Evolutionary conservation across 2,888 invertebrate genomes (phyloP).

Genomic region (Eupithecia subumbrata): DNA sequence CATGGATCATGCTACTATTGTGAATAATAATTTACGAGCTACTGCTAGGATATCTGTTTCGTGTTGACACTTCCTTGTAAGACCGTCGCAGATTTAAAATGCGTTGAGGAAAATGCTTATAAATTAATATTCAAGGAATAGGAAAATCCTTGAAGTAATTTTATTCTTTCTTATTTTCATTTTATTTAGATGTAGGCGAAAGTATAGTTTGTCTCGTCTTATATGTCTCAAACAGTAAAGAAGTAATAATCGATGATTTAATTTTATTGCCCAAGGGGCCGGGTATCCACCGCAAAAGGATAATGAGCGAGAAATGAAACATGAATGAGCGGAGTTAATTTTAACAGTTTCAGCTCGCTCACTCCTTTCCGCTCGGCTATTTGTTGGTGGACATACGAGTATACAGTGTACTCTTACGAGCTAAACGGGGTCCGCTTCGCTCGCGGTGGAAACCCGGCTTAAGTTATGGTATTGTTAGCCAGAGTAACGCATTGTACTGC

Average conservation of each 20-base stretch:
- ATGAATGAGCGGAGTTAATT: too few species aligned
- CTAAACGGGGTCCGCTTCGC: too few species aligned
- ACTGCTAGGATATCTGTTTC: constrained; percentile 44
- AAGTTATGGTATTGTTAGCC: constrained; percentile 66
- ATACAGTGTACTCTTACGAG: too few species aligned
- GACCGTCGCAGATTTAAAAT: constrained; percentile 10
- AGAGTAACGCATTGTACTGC: constrained; percentile 67
- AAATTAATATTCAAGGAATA: constrained; percentile 21
- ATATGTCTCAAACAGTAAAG: constrained; percentile 8
- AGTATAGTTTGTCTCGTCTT: background rate
- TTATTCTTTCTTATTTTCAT: background rate
- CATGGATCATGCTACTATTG: constrained; percentile 48
- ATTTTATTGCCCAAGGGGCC: constrained; percentile 55
- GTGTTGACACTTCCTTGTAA: constrained; percentile 40
- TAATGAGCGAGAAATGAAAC: too few species aligned
- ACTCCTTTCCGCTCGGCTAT: too few species aligned
- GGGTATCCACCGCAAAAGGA: too few species aligned
- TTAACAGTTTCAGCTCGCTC: too few species aligned
- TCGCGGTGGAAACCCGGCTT: too few species aligned
- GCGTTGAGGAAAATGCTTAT: constrained; percentile 31
- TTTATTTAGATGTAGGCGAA: background rate
- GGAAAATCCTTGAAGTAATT: constrained; percentile 11
- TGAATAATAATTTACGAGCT: constrained; percentile 54
- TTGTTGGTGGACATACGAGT: too few species aligned
- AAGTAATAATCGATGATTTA: constrained; percentile 44